phyloP scores from a whole-genome alignment of 2,113 vertebrate species.

The Machaerirhynchus nigripectus region DNA sequence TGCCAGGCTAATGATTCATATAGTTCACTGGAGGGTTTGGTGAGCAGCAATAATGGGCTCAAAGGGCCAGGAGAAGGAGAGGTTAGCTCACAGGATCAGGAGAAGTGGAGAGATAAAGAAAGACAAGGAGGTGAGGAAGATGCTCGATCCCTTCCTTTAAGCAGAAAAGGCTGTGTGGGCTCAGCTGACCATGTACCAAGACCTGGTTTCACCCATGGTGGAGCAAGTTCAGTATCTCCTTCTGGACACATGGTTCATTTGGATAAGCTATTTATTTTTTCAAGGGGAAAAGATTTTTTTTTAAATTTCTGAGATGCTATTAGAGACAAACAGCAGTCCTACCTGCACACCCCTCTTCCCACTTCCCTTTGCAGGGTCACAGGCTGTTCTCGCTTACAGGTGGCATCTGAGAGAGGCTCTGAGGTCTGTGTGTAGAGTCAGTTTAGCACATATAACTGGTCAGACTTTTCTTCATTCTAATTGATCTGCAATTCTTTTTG shows the following conservation, averaged over 20 bases:
- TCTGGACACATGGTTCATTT: neutral
- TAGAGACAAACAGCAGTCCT: neutral
- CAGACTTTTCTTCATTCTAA: neutral
- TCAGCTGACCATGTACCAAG: neutral
- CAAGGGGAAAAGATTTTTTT: neutral
- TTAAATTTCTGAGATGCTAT: accelerated
- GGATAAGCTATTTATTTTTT: neutral
- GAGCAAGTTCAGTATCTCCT: neutral
- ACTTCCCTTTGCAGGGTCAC: neutral
- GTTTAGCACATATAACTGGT: neutral
- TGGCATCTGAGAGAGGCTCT: neutral
- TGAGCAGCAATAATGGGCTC: neutral
- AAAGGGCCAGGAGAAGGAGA: neutral
- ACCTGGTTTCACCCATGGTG: neutral
- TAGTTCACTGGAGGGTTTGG: neutral
- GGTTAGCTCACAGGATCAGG: too few species aligned
- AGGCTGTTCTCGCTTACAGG: neutral
- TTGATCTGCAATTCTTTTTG: neutral
- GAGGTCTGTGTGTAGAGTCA: neutral
- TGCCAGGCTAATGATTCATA: neutral
- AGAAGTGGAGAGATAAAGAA: neutral
- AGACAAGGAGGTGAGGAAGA: neutral
- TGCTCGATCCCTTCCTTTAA: neutral
- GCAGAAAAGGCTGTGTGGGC: neutral
- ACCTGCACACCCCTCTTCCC: neutral